Evolutionary conservation across 2,113 vertebrate genomes (phyloP), one percentile per base, ranked within the genome.

Genomic region (Pachycephala philippinensis): DNA sequence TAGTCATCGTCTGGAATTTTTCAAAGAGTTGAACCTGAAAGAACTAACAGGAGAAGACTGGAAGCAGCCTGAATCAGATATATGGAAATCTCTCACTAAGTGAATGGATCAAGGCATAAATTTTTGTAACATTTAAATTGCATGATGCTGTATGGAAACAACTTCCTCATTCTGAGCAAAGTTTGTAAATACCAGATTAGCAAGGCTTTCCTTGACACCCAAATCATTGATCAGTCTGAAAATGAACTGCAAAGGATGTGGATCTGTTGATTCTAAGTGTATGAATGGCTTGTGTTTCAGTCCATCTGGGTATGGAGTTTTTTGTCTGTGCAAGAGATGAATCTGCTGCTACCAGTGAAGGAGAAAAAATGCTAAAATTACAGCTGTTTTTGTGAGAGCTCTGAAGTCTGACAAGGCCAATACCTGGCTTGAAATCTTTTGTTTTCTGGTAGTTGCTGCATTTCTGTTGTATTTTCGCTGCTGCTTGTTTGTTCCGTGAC

Each of bases 1-100:
- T 80, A 98, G 98, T 90, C 98, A 98, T 96, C 74, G 83, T 57
- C 95, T 98, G 88, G 98, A 98, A 90, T 98, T 97, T 93, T 98
- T 98, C 90, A 76, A 91, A 85, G 86, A 95, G 47, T 95, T 98
- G 74, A 95, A 54, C 92, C 96, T 98, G 93, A 96, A 92, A 31
- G 75, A 15, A 7, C 57, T 98, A 50, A 96, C 97, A 89, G 97
- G 96, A 95, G 84, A 97, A 86, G 95, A 97, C 6, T 98, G 98
- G 98, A 95, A 97, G 71, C 97, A 98, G 86, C 97, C 98, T 50
- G 93, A 85, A 45, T 98, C 98, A 66, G 94, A 96, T 45, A 64
- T 98, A 18, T 98, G 98, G 98, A 92, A 92, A 44, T 88, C 5
- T 79, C 85, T 93, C 23, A 31, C 33, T 61, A 15, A 64, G 45